phyloP scores from a whole-genome alignment of 2,888 invertebrate genomes.

The Girardia tigrina region DNA sequence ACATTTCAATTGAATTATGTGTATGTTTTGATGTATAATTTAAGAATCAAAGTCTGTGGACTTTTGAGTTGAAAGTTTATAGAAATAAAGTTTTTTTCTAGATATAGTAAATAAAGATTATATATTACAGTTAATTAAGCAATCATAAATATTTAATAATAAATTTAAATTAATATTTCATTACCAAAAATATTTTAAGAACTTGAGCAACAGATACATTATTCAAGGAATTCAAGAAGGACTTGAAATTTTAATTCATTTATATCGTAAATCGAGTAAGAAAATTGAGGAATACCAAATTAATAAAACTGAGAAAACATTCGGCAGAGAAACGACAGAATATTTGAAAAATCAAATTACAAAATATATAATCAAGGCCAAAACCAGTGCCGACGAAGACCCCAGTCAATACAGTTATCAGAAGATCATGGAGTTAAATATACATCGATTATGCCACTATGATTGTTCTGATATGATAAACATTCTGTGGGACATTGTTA shows the following conservation, averaged over 20 bases:
- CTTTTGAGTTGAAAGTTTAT: too few relatives aligned
- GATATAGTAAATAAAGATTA: too few relatives aligned
- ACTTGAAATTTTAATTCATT: conserved; percentile 3
- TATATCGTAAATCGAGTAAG: not conserved
- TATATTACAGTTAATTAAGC: too few relatives aligned
- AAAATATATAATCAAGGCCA: not conserved
- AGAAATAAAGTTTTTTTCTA: too few relatives aligned
- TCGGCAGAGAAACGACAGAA: not conserved
- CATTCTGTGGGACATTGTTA: not conserved
- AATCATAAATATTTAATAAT: too few relatives aligned
- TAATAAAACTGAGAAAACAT: not conserved
- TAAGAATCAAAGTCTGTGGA: too few relatives aligned
- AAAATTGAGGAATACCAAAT: not conserved
- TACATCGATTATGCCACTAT: not conserved
- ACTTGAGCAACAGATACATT: not conserved
- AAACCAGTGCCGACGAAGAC: not conserved
- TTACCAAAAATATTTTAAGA: not conserved
- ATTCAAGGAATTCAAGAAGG: conserved; percentile 2
- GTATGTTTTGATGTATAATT: too few relatives aligned
- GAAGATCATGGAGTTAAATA: not conserved
- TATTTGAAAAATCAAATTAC: not conserved
- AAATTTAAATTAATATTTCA: too few relatives aligned
- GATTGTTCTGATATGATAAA: not conserved
- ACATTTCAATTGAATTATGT: too few relatives aligned
- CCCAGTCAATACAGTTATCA: not conserved